Conservation (phyloP, 2,888 invertebrate genomes). For the Choristoneura rosaceana region DNA sequence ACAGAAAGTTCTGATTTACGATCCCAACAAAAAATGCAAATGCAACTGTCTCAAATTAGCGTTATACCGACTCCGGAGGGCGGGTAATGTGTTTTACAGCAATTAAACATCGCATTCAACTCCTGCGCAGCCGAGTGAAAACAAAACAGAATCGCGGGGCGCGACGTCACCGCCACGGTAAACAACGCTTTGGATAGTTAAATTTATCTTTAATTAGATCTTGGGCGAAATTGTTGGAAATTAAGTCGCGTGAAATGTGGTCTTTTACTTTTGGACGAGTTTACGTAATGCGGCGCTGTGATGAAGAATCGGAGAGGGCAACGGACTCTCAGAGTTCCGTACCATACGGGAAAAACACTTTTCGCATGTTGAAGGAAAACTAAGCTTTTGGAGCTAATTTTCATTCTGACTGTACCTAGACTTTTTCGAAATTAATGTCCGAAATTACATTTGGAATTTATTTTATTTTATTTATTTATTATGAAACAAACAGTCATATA, state of each 20-base stretch:
- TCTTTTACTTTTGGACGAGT: background rate
- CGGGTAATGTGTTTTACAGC: slow-evolving; percentile 27
- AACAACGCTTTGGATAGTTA: slow-evolving; percentile 34
- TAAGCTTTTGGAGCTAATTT: no score
- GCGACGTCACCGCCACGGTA: slow-evolving; percentile 39
- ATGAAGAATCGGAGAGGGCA: no score
- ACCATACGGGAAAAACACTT: no score
- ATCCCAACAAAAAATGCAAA: slow-evolving; percentile 23
- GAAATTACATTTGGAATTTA: no score
- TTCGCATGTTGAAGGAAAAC: no score
- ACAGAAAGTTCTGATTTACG: slow-evolving; percentile 29
- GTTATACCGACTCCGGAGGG: slow-evolving; percentile 22
- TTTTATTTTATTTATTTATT: no score
- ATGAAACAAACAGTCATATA: no score
- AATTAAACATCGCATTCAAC: slow-evolving; percentile 31
- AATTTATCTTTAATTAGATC: slow-evolving; percentile 42
- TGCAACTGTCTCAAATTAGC: slow-evolving; percentile 32
- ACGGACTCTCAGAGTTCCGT: no score
- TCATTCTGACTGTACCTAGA: no score
- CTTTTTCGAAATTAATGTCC: no score
- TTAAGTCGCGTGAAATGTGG: slow-evolving; percentile 15
- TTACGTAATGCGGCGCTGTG: background rate
- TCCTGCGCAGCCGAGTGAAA: slow-evolving; percentile 38
- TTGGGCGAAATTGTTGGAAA: slow-evolving; percentile 18
- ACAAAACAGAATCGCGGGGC: slow-evolving; percentile 32